Evolutionary conservation across 2,888 invertebrate genomes (phyloP), one percentile per base, ranked within the genome.

Genomic region (Rhamphomyia laevipes): DNA sequence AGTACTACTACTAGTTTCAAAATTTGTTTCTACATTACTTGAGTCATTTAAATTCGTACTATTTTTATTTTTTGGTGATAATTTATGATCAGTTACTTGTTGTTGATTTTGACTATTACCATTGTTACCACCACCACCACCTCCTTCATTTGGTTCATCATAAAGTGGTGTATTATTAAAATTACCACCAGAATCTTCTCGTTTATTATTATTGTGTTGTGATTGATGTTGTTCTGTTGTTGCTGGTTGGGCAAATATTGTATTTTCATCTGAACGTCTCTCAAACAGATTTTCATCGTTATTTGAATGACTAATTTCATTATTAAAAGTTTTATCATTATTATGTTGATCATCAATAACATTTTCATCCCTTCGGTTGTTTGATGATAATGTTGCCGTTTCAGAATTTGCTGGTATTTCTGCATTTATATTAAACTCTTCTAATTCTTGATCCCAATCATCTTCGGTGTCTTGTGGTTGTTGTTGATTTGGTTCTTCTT

Each of bases 381-480:
- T 46, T 40, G 18, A 11, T 45, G 47, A n/a, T n/a, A n/a, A n/a
- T 46, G 43, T n/a, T 13, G 42, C 31, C 23, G 55, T 53, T 18
- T 57, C 55, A 52, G 46, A 46, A 18, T 35, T 52, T 27, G 18
- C 40, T 27, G 50, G 43, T 43, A 53, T 56, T 43, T 45, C 48
- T 5, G 45, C 17, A 5, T 43, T 18, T 9, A 50, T 30, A 16
- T 59, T 61, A 40, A 61, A 60, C 49, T 68, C 65, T 43, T 63
- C 64, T 42, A 69, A 57, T 49, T 69, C 70, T 11, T 59, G 59
- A 58, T 70, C 66, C 67, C 68, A 65, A 57, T 68, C 66, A 46
- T 66, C 66, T 54, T 70, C 67, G n/a, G 67, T 68, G 43, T 67
- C 68, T 43, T 55, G 60, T 44, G 49, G 41, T 10, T 11, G 17